phyloP scores from a whole-genome alignment of 2,113 vertebrate species.

The Lates calcarifer region DNA sequence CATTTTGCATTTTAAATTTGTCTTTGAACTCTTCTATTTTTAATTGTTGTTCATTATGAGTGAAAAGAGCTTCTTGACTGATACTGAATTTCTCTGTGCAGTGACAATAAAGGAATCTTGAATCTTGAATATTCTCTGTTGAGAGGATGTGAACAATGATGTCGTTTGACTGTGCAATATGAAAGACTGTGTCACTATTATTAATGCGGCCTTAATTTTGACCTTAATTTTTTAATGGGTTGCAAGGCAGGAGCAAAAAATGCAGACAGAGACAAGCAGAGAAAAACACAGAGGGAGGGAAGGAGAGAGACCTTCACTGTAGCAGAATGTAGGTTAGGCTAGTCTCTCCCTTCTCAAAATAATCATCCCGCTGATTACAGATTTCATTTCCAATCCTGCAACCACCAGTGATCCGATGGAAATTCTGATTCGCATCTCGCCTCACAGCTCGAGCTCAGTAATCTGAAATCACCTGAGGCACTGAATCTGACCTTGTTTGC shows the following conservation, averaged over 20 bases:
- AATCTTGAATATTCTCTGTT: neutral
- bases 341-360: conserved; percentile 39
- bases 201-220: conserved; percentile 23
- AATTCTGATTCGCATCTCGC: conserved; percentile 43
- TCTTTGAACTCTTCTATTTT: no score
- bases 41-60: no score
- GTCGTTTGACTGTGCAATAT: neutral
- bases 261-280: neutral
- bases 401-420: conserved; percentile 35
- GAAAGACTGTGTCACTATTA: conserved; percentile 7
- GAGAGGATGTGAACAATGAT: conserved; percentile 5
- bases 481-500: conserved; percentile 59
- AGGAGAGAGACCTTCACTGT: conserved; percentile 6
- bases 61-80: no score
- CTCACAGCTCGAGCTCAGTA: conserved; percentile 41
- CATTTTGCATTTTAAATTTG: no score
- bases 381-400: conserved; percentile 60
- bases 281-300: neutral
- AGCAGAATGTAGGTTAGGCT: conserved; percentile 66
- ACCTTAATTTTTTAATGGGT: conserved; percentile 44
- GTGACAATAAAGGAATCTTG: no score
- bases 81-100: no score
- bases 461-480: conserved; percentile 71
- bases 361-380: conserved; percentile 56
- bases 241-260: conserved; percentile 33